These are phyloP conservation scores for Sebastes vulpes DNA, from an alignment of 2,797 vertebrate genomes.

Conservation along the genomic window DNA sequence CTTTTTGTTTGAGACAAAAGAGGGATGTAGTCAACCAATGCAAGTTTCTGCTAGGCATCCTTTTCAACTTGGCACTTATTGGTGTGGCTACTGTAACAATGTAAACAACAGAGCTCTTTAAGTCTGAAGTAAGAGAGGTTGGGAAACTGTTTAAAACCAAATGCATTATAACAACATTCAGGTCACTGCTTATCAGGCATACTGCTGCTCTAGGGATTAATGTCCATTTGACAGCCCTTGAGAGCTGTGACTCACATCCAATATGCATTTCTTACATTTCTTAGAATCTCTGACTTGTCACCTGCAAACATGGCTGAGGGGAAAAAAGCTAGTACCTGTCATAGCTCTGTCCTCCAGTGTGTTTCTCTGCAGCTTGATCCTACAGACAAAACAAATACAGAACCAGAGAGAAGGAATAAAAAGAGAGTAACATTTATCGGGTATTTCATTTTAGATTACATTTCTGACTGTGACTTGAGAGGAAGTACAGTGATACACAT, in stretches of 20 bases:
- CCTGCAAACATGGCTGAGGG: neutral
- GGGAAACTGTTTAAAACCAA: neutral
- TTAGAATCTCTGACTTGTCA: neutral
- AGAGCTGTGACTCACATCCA: neutral
- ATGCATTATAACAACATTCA: neutral
- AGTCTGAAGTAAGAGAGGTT: neutral
- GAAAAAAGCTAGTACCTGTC: slow-evolving; percentile 79
- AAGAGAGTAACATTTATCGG: neutral
- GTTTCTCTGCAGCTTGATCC: slow-evolving; percentile 82
- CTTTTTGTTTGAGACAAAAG: neutral
- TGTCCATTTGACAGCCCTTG: neutral
- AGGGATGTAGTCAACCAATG: neutral
- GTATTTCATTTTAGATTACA: neutral
- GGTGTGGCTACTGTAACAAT: neutral
- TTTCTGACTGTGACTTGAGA: neutral
- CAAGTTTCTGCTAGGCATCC: neutral
- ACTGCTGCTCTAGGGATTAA: neutral
- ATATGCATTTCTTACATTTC: neutral
- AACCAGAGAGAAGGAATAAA: slow-evolving; percentile 15
- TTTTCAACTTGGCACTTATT: neutral
- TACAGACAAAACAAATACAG: slow-evolving; percentile 49
- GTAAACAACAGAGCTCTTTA: neutral
- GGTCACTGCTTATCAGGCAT: neutral
- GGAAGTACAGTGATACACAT: neutral
- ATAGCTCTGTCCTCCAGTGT: slow-evolving; percentile 77